phyloP scores from a whole-genome alignment of 1,140 invertebrate genomes.

The Danaus plexippus region DNA sequence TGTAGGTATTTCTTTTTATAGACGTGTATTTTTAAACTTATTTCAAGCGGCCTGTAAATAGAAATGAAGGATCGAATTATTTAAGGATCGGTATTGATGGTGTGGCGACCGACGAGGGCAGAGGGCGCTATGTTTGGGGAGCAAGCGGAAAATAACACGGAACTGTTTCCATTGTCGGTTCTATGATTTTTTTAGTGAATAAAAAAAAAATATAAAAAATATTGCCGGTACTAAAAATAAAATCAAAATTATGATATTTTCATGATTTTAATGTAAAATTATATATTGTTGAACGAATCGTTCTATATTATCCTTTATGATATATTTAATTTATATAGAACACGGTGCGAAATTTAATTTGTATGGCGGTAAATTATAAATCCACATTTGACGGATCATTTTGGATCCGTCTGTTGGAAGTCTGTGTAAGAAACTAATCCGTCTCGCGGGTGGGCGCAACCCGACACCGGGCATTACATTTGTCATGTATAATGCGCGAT shows the following conservation, averaged over 20 bases:
- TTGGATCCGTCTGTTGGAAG: not conserved
- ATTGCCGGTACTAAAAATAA: no score
- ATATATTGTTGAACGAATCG: no score
- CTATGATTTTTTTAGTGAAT: not conserved
- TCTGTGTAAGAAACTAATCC: constrained; percentile 51
- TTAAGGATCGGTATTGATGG: constrained; percentile 44
- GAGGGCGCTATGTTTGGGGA: constrained; percentile 58
- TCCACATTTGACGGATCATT: constrained; percentile 6
- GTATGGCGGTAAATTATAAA: no score
- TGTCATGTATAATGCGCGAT: constrained; percentile 71
- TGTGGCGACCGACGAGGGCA: constrained; percentile 48
- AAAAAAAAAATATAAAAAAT: no score
- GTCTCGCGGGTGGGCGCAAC: constrained; percentile 66
- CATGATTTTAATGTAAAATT: no score
- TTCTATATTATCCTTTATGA: no score
- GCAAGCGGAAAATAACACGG: constrained; percentile 57
- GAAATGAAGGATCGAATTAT: constrained; percentile 21
- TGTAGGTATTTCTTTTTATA: no score
- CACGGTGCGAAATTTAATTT: no score
- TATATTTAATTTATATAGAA: no score
- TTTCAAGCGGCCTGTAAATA: no score
- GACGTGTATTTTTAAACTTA: no score
- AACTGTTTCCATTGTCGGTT: constrained; percentile 16
- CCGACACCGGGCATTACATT: constrained; percentile 66
- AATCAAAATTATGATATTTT: no score